Percentiles rank a stretch among this genome's conserved stretches.
Conservation (phyloP, 2,888 invertebrate species). For the Polydrusus tereticollis region DNA sequence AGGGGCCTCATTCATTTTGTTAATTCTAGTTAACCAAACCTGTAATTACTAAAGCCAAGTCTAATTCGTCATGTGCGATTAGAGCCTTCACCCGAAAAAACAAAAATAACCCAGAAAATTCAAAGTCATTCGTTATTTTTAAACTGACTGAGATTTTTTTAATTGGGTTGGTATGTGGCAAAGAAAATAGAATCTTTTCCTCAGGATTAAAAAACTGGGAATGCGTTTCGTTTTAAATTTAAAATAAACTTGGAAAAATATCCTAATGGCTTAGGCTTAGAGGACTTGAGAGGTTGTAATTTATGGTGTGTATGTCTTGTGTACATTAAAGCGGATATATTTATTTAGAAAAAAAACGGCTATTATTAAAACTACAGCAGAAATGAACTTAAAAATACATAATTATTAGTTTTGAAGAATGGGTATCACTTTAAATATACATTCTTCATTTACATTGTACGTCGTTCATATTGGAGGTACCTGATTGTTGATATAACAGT, state of each 20-base stretch:
- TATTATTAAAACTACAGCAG: too few relatives aligned
- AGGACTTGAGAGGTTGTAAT: neutral
- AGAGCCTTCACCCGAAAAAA: neutral
- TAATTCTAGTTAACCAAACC: neutral
- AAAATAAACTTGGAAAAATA: neutral
- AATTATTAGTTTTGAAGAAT: too few relatives aligned
- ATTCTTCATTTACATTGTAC: too few relatives aligned
- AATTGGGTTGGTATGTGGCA: constrained; percentile 3
- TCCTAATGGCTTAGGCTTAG: neutral
- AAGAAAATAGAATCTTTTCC: neutral
- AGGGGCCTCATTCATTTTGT: neutral
- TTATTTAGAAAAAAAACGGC: too few relatives aligned
- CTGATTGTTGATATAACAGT: neutral
- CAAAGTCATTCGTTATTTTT: constrained; percentile 4
- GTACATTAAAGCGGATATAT: neutral
- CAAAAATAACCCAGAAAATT: constrained; percentile 1
- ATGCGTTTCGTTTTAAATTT: neutral
- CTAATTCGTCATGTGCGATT: neutral
- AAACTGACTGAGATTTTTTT: neutral
- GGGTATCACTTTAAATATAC: too few relatives aligned
- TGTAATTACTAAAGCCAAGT: neutral
- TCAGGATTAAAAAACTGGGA: neutral
- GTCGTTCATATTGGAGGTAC: too few relatives aligned
- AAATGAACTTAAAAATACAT: too few relatives aligned
- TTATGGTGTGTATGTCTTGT: neutral